Conservation (phyloP, 2,888 invertebrate genomes). For the Crematogaster levior region DNA sequence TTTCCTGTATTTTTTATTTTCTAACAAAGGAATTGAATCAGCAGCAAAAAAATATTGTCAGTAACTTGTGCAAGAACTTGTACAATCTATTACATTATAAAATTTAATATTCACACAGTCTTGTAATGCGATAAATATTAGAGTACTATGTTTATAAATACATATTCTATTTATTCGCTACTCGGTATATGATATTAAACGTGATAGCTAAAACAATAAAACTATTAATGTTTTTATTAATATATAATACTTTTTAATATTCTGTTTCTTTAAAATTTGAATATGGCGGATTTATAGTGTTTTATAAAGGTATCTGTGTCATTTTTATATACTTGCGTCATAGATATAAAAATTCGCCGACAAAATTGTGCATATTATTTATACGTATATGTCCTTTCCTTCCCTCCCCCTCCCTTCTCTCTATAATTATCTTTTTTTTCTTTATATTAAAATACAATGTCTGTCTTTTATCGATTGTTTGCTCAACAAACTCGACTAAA, state of each 20-base stretch:
- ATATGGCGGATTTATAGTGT: background rate
- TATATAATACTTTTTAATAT: background rate
- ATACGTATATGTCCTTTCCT: background rate
- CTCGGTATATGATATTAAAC: background rate
- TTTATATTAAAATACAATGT: constrained; percentile 22
- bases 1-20: background rate
- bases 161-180: no score
- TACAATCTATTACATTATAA: background rate
- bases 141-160: background rate
- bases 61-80: background rate
- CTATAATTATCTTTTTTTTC: constrained; percentile 17
- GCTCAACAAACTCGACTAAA: constrained; percentile 35
- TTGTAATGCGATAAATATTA: background rate
- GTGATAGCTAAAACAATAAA: background rate
- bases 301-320: background rate
- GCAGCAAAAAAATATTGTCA: background rate
- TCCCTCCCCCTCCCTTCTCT: background rate
- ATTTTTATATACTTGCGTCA: constrained; percentile 16
- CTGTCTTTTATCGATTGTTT: constrained; percentile 38
- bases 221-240: background rate
- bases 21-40: background rate
- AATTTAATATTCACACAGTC: background rate
- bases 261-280: constrained; percentile 12
- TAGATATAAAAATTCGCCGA: constrained; percentile 22
- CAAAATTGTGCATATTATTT: constrained; percentile 22